Conservation (phyloP, 2,113 vertebrate species). For the Athene cunicularia region DNA sequence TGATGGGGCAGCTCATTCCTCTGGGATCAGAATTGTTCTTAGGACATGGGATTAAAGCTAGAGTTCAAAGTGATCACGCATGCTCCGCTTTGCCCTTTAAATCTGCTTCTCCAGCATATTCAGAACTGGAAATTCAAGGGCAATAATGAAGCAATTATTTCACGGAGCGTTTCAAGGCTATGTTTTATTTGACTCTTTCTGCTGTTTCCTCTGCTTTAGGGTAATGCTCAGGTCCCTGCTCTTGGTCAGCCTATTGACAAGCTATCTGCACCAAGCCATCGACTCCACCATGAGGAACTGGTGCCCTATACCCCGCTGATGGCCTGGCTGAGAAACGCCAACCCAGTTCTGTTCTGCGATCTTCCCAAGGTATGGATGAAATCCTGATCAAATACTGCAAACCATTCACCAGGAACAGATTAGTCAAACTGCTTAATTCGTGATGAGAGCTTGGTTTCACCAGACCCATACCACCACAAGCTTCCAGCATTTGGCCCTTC, state of each 20-base stretch:
- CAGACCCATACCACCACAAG: fast-evolving
- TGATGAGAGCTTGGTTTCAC: not conserved
- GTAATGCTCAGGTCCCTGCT: not conserved
- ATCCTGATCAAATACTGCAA: not conserved
- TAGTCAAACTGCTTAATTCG: not conserved
- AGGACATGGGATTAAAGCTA: not conserved
- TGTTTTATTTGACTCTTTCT: not conserved
- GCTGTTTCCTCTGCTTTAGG: not conserved
- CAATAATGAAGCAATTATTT: not conserved
- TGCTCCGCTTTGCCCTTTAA: not conserved
- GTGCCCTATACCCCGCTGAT: not conserved
- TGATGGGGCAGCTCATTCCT: not conserved
- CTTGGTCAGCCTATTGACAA: not conserved
- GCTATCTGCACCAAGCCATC: not conserved
- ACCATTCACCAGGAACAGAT: not conserved
- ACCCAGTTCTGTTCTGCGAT: slow-evolving; percentile 20
- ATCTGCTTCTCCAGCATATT: not conserved
- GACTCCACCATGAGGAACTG: slow-evolving; percentile 4
- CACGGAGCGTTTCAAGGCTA: not conserved
- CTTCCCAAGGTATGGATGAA: slow-evolving; percentile 11
- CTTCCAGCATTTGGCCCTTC: not conserved
- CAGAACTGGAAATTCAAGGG: not conserved
- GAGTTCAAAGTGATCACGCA: not conserved
- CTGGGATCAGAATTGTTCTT: not conserved
- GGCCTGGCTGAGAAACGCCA: slow-evolving; percentile 53